Evolutionary conservation across 2,113 vertebrate species (phyloP).

Genomic region (Etheostoma cragini): DNA sequence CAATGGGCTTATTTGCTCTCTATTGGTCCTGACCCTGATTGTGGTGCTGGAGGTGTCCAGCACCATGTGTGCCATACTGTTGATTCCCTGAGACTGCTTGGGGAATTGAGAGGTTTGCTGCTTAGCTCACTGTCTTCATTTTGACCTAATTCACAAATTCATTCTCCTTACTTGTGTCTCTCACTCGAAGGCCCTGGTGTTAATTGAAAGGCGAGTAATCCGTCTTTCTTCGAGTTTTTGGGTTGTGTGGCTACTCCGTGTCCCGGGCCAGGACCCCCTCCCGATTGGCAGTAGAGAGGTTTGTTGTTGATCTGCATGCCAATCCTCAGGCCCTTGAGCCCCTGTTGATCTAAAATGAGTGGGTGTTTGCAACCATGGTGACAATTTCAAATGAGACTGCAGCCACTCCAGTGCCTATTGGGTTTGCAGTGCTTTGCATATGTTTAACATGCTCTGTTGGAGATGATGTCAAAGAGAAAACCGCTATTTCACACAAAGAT

Average conservation of each 20-base stretch:
- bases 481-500: background rate
- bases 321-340: constrained; percentile 38
- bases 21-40: background rate
- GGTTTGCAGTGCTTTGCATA: constrained; percentile 11
- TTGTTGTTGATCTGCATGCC: constrained; percentile 51
- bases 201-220: constrained; percentile 54
- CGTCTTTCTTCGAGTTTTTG: constrained; percentile 14
- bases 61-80: background rate
- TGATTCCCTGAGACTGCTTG: background rate
- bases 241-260: constrained; percentile 19
- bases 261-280: constrained; percentile 38
- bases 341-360: constrained; percentile 49
- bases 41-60: too few species aligned
- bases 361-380: constrained; percentile 65
- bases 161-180: constrained; percentile 14
- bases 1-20: constrained; percentile 23
- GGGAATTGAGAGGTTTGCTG: background rate
- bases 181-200: background rate
- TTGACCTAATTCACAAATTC: constrained; percentile 16
- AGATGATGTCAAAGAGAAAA: constrained; percentile 3
- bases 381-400: constrained; percentile 53
- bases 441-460: constrained; percentile 14
- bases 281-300: constrained; percentile 13
- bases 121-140: constrained; percentile 2
- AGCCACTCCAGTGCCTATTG: constrained; percentile 25